Evolutionary conservation across 2,113 vertebrate genomes (phyloP).

Genomic region (Pterocles burchelli): DNA sequence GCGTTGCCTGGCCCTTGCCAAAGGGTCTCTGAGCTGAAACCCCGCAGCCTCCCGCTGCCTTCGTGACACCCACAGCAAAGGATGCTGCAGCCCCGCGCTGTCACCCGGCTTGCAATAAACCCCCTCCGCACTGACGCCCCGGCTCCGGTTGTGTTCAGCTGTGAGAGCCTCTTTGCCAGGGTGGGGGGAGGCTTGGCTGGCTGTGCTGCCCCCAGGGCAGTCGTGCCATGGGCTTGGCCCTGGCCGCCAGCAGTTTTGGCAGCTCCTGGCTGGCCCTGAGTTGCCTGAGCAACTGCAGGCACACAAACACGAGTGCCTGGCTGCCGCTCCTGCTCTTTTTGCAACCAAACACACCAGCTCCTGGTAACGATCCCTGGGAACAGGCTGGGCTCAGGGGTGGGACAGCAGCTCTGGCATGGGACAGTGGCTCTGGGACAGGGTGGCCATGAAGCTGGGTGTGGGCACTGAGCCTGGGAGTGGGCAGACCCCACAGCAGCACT

Average conservation of each 20-base stretch:
- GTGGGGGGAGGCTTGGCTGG: background rate
- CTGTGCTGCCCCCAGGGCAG: background rate
- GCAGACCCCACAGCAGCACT: background rate
- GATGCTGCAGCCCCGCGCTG: slow-evolving; percentile 28
- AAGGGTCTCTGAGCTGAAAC: background rate
- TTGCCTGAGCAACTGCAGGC: slow-evolving; percentile 69
- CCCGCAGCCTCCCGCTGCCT: background rate
- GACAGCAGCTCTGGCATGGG: background rate
- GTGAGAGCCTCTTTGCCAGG: background rate
- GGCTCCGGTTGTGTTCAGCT: background rate
- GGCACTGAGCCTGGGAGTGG: background rate
- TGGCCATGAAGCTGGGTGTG: background rate
- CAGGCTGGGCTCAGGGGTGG: slow-evolving; percentile 3
- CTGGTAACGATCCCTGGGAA: slow-evolving; percentile 79
- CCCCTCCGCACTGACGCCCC: slow-evolving; percentile 12
- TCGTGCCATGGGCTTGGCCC: background rate
- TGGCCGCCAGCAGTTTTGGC: background rate
- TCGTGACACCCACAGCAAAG: slow-evolving; percentile 13
- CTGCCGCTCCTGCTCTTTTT: slow-evolving; percentile 69
- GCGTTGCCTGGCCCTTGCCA: background rate
- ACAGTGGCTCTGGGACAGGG: background rate
- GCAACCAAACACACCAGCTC: slow-evolving; percentile 77
- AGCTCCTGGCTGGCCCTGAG: slow-evolving; percentile 57
- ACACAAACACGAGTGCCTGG: slow-evolving; percentile 73
- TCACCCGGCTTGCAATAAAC: slow-evolving; percentile 61